Percentiles rank a stretch among this genome's conserved stretches.
Evolutionary conservation across 2,797 vertebrate genomes (phyloP).

Genomic region (Enteromius treurensis): DNA sequence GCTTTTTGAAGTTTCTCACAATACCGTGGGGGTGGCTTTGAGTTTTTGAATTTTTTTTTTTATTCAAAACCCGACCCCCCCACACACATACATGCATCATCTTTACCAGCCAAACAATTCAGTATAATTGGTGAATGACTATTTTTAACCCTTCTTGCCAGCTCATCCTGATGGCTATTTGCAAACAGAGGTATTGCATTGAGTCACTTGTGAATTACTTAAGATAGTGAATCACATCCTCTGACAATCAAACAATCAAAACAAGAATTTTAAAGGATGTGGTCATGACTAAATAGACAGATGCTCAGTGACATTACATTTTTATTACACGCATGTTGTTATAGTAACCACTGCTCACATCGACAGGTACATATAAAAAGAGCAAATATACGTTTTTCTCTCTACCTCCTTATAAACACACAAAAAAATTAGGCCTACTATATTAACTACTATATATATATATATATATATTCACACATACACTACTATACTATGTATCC

Average conservation of each 20-base stretch:
- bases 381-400: neutral
- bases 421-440: neutral
- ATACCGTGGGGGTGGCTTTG: no score
- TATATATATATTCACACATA: neutral
- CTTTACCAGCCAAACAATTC: neutral
- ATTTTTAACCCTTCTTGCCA: slow-evolving; percentile 15
- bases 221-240: slow-evolving; percentile 76
- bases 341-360: slow-evolving; percentile 24
- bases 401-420: neutral
- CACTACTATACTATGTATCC: neutral
- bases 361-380: neutral
- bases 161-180: slow-evolving; percentile 27
- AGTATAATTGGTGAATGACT: neutral
- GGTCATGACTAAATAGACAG: slow-evolving; percentile 49
- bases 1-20: no score
- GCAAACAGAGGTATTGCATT: slow-evolving; percentile 48
- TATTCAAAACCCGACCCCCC: no score
- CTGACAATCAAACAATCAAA: slow-evolving; percentile 63
- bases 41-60: no score
- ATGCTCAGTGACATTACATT: slow-evolving; percentile 11
- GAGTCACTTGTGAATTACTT: slow-evolving; percentile 72
- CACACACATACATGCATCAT: neutral
- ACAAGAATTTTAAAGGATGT: slow-evolving; percentile 64
- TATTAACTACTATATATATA: neutral
- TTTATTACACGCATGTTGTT: slow-evolving; percentile 10